Base-by-base conservation (phyloP, 2,797 vertebrate species). In the Nyctibius grandis region DNA sequence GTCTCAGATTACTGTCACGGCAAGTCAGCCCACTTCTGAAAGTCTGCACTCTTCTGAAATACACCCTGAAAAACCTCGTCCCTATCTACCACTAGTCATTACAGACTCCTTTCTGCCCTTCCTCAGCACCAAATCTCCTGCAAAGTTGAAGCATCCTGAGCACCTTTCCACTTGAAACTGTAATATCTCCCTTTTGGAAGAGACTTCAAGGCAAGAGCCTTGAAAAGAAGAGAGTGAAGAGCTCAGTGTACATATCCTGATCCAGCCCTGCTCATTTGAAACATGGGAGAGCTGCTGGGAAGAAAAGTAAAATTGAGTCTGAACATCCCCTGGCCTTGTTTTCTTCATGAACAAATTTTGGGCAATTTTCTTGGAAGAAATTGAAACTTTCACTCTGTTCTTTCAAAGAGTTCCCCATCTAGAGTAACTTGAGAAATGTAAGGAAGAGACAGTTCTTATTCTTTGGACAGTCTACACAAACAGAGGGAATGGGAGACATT, bases 211-310 rank as follows among this genome's bases (percentile, higher is more conserved):
- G 25, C 11, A 18, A n/a, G 11, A 23, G 4, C 22, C 12, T 60
- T 70, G 29, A 59, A 34, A 13, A 48, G 34, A 63, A 47, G 23
- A 57, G 23, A 21, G 5, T 77, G 59, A 75, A 75, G 47, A 50
- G 3, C 17, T 57, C 18, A 8, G 34, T 44, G 15, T 33, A 34
- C 13, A 22, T 44, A 14, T 3, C 14, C 8, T 59, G 31, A 61
- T 57, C 5, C 11, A 53, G 34, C 9, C 11, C 5, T 26, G 12
- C 15, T n/a, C 7, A 38, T 44, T 38, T 57, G 28, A 68, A 77
- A 38, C 54, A 25, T 0, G 3, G 13, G 29, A 51, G 19, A 51
- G 6, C 19, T 1, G 0, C 11, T 25, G 22, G 9, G 19, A 51
- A 42, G 22, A 36, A 48, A 81, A 81, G 28, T 28, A 15, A 22